Evolutionary conservation across 1,140 invertebrate genomes (phyloP), one percentile per base, ranked within the genome.

Genomic region (Leptonema lineaticorne): DNA sequence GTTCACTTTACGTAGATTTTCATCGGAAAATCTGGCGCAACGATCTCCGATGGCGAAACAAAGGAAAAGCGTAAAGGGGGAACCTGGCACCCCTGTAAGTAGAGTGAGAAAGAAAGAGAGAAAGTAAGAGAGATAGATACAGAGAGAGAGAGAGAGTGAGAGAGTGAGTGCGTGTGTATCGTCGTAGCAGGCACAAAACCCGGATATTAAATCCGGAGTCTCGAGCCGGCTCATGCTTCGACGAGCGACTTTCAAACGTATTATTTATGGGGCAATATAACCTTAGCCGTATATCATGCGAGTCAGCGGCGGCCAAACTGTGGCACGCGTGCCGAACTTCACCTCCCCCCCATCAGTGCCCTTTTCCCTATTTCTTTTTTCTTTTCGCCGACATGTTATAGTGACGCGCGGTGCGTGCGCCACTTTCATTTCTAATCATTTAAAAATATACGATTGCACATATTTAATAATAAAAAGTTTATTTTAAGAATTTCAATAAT

Each of bases 201-300:
- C 37, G 45, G 62, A 64, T 64, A 64, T 64, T 64, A 64, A 64
- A 64, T 50, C 62, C 50, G 58, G 58, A 62, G 58, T 62, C n/a
- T n/a, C 58, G 24, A 46, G 22, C 37, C 4, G 14, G 30, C 45
- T 14, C 24, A 62, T 62, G 46, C 45, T 50, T 30, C 45, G 62
- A 50, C 45, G 62, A 50, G 62, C 27, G 20, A 64, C 62, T 50
- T 64, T 64, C 62, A 46, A 64, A 64, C 62, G 26, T 28, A 46
- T 64, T 64, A 64, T 64, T 64, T 64, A 64, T 64, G 62, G 62
- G 20, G 33, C 37, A 62, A 62, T 45, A 45, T 62, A 62, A 62
- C 58, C 58, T 62, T 62, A 14, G 29, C 58, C 58, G 33, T 62
- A 29, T 62, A 62, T 62, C 58, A 62, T 62, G 22, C 14, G n/a